Evolutionary conservation across 2,113 vertebrate genomes (phyloP).

Genomic region (Collichthys lucidus): DNA sequence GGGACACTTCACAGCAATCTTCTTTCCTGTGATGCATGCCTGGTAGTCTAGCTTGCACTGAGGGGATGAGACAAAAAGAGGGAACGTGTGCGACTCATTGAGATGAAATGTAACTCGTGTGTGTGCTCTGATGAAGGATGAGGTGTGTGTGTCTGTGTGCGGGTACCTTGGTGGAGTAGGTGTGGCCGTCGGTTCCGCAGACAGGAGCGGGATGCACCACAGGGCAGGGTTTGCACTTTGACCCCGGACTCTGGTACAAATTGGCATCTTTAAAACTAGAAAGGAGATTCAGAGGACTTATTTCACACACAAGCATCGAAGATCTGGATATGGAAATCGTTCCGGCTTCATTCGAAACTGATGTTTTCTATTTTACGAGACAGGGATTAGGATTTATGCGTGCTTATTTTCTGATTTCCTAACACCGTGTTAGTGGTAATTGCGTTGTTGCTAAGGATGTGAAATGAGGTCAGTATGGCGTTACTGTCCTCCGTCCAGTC

Average conservation of each 20-base stretch:
- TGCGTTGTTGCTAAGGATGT: conserved; percentile 63
- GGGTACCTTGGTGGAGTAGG: conserved; percentile 92
- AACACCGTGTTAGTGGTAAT: conserved; percentile 51
- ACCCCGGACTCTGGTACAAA: conserved; percentile 87
- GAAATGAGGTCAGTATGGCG: conserved; percentile 77
- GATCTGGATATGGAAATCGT: neutral
- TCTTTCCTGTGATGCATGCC: conserved; percentile 93
- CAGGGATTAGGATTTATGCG: conserved; percentile 66
- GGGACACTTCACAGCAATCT: conserved; percentile 91
- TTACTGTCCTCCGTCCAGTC: conserved; percentile 67
- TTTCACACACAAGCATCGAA: neutral
- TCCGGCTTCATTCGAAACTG: neutral
- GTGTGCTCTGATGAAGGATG: neutral
- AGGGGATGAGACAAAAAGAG: conserved; percentile 34
- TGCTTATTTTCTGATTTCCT: conserved; percentile 68
- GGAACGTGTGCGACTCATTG: conserved; percentile 33
- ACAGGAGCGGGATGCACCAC: conserved; percentile 88
- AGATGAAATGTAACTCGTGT: neutral
- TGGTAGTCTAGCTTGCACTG: conserved; percentile 99
- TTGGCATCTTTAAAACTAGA: conserved; percentile 91
- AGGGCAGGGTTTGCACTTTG: conserved; percentile 93
- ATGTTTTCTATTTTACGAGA: conserved; percentile 32
- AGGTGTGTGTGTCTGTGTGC: neutral
- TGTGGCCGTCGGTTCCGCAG: conserved; percentile 94
- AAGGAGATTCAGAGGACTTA: conserved; percentile 15